Evolutionary conservation across 1,140 invertebrate species (phyloP), one percentile per base, ranked within the genome.

Genomic region (Camponotus vicinus): DNA sequence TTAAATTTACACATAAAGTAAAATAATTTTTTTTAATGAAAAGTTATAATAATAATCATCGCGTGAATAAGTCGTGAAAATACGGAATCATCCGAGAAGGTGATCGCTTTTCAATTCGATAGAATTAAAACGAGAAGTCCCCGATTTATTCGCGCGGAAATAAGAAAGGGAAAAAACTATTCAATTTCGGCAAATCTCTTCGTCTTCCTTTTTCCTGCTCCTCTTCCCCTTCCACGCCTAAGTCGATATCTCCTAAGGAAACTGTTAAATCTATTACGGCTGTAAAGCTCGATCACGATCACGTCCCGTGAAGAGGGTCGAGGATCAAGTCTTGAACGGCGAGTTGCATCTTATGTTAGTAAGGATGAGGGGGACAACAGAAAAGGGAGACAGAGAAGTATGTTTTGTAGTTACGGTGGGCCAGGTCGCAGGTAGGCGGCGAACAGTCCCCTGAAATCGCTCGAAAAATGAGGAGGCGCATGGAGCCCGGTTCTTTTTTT

Each of bases 201-300:
- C 37, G 32, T 64, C 21, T n/a, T 34, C 18, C 4, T n/a, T 21
- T n/a, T 21, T 45, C 15, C 11, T 13, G n/a, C 6, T 1, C 0
- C 32, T 9, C 18, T 67, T 18, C 18, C 37, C 5, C 34, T 66
- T 59, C 40, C 21, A 15, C 77, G 55, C 73, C 85, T 80, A 77
- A 79, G 79, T 59, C 71, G 73, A 89, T 69, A 49, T 85, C 57
- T 32, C 13, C 78, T 34, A 85, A 84, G 52, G 90, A 91, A 91
- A 91, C 90, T 91, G 89, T 91, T 91, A 89, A 91, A 91, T 91
- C 90, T 91, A 91, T 91, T 91, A 91, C 84, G 37, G 86, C 59
- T 79, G 78, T 73, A 70, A 75, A 67, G 71, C 77, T 86, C 75
- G 89, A 91, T 91, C 84, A 82, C 77, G 88, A 91, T 91, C 90